Percentiles rank a stretch among this genome's conserved stretches.
These are phyloP conservation scores for Callionymus lyra DNA, from an alignment of 2,113 vertebrate species.

Conservation along the genomic window DNA sequence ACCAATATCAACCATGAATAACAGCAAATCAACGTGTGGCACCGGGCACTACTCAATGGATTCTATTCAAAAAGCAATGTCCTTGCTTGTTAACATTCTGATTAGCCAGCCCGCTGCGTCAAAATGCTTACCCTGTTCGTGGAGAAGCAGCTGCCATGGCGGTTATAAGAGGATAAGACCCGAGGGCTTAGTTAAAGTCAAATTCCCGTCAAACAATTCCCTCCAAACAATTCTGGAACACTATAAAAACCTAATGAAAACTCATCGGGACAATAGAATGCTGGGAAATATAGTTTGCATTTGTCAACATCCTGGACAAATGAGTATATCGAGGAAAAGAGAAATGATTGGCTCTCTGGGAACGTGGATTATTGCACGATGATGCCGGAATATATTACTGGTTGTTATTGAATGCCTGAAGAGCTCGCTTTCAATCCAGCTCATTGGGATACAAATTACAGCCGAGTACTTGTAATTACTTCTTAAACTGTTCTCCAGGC, in stretches of 20 bases:
- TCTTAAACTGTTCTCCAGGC: constrained; percentile 26
- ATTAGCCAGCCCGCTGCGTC: constrained; percentile 26
- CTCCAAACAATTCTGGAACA: constrained; percentile 11
- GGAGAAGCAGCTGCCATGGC: constrained; percentile 27
- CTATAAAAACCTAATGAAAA: constrained; percentile 18
- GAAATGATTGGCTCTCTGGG: constrained; percentile 4
- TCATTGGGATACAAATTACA: constrained; percentile 25
- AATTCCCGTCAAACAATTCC: constrained; percentile 24
- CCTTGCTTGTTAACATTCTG: constrained; percentile 24
- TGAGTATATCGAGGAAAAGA: not conserved
- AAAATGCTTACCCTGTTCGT: constrained; percentile 12
- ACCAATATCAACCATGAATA: too few relatives aligned
- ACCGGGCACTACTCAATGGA: too few relatives aligned
- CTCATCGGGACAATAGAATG: constrained; percentile 11
- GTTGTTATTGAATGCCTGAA: constrained; percentile 16
- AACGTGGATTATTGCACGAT: constrained; percentile 1
- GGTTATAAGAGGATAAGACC: constrained; percentile 22
- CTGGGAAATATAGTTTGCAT: not conserved
- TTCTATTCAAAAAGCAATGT: too few relatives aligned
- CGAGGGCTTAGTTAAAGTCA: constrained; percentile 21
- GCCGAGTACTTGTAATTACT: constrained; percentile 32
- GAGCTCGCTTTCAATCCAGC: constrained; percentile 21
- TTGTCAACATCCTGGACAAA: too few relatives aligned
- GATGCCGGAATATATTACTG: constrained; percentile 15
- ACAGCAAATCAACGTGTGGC: too few relatives aligned